Evolutionary conservation across 2,113 vertebrate genomes (phyloP).

Genomic region (Jacana jacana): DNA sequence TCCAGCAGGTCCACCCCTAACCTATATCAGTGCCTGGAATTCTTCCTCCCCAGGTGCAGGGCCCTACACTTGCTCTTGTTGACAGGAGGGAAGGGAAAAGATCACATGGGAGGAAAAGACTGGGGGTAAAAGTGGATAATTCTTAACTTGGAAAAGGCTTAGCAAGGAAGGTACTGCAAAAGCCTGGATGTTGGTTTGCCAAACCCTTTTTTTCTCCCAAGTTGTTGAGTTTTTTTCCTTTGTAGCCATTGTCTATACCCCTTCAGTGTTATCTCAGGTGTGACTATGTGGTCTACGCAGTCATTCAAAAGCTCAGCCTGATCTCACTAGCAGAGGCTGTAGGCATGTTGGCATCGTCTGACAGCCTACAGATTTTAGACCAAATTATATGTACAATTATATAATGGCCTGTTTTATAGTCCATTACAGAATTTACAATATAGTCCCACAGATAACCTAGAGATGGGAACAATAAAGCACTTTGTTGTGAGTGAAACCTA

Average conservation of each 20-base stretch:
- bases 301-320: neutral
- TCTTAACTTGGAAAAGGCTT: neutral
- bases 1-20: too few species aligned
- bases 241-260: neutral
- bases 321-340: neutral
- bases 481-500: neutral
- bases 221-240: too few species aligned
- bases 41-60: too few species aligned
- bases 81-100: neutral
- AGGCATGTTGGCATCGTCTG: neutral
- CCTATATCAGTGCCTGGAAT: too few species aligned
- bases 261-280: neutral
- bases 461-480: neutral
- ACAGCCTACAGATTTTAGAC: neutral
- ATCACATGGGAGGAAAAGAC: fast-evolving
- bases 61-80: too few species aligned
- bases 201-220: neutral
- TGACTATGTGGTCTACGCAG: neutral
- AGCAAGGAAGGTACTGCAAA: neutral
- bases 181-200: neutral
- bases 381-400: neutral
- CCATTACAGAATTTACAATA: neutral
- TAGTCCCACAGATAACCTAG: neutral
- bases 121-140: neutral
- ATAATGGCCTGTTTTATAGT: neutral